Base-by-base conservation (phyloP, 2,888 invertebrate genomes). In the Busseola fusca region DNA sequence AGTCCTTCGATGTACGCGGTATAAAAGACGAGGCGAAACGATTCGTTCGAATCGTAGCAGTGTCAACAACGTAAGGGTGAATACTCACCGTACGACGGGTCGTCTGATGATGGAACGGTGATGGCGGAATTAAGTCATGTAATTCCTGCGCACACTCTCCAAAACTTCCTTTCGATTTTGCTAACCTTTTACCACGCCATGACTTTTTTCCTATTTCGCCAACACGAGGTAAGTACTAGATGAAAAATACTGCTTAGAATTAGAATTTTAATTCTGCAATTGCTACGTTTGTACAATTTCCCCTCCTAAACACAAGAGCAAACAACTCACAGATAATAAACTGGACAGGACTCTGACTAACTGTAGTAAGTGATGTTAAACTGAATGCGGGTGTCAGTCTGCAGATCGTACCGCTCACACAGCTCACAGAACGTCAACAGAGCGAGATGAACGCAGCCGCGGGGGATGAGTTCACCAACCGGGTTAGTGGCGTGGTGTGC, bases 381-480 rank as follows among this genome's bases (percentile, higher is more conserved):
- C 18, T n/a, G 25, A 63, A 59, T 45, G 71, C 21, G 30, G 52
- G 52, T 5, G n/a, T 30, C 16, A 0, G 27, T 52, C 45, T 4
- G 64, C 48, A 7, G 37, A 52, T 64, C 57, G 21, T 2, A 50
- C 27, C 45, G 37, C 27, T 30, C 52, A 27, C 37, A 68, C 14
- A 25, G 34, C n/a, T 45, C 34, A 54, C 21, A 64, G 40, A 67
- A 48, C 40, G 37, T n/a, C 40, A 78, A 64, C 71, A 52, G 30
- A 72, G 72, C 63, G 58, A n/a, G 72, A 56, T 52, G 42, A 58
- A n/a, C 34, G 42, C 57, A 75, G 52, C 25, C 62, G 27, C n/a
- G 27, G 48, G 25, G 57, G 25, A 34, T 40, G 57, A 48, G n/a
- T n/a, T 10, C 30, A 27, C 21, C 30, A 16, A n/a, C 21, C 10